A percentile compares a stretch with the other conserved stretches of the same genome.
Evolutionary conservation across 1,140 invertebrate genomes (phyloP).

Genomic region (Penaeus japonicus): DNA sequence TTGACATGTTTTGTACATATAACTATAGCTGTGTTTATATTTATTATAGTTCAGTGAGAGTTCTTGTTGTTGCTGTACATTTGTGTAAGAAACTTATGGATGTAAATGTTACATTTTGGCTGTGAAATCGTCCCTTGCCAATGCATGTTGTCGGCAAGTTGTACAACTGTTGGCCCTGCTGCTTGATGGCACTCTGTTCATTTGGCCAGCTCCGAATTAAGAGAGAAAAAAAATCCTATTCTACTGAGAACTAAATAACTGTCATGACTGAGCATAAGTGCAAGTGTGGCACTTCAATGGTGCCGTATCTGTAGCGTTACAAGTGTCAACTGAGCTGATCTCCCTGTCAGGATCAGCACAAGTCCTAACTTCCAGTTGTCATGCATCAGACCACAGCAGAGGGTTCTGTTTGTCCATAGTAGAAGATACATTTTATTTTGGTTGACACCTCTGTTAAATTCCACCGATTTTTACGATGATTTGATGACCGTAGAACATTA

Average conservation of each 20-base stretch:
- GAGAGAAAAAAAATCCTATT: slow-evolving; percentile 25
- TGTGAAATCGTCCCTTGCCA: slow-evolving; percentile 55
- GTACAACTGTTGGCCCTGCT: slow-evolving; percentile 40
- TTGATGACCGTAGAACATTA: too few species aligned
- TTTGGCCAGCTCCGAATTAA: slow-evolving; percentile 39
- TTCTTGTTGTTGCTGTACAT: slow-evolving; percentile 54
- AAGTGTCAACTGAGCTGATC: neutral
- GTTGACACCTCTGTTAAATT: neutral
- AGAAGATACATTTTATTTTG: slow-evolving; percentile 1
- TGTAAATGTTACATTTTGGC: slow-evolving; percentile 57
- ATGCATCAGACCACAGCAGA: slow-evolving; percentile 44
- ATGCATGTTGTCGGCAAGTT: slow-evolving; percentile 49
- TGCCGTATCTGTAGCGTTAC: slow-evolving; percentile 10
- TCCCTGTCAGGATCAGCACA: slow-evolving; percentile 29
- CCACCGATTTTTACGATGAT: too few species aligned
- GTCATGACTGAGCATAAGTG: neutral
- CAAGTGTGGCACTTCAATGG: neutral
- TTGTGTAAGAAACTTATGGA: slow-evolving; percentile 50
- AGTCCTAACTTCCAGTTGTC: slow-evolving; percentile 26
- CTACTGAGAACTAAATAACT: slow-evolving; percentile 33
- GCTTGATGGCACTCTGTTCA: slow-evolving; percentile 28
- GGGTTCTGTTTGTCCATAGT: slow-evolving; percentile 47
- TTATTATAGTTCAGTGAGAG: slow-evolving; percentile 55
- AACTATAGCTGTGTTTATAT: slow-evolving; percentile 53
- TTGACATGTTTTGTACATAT: slow-evolving; percentile 56